Base-by-base conservation (phyloP, 2,113 vertebrate species). In the Nerophis ophidion region DNA sequence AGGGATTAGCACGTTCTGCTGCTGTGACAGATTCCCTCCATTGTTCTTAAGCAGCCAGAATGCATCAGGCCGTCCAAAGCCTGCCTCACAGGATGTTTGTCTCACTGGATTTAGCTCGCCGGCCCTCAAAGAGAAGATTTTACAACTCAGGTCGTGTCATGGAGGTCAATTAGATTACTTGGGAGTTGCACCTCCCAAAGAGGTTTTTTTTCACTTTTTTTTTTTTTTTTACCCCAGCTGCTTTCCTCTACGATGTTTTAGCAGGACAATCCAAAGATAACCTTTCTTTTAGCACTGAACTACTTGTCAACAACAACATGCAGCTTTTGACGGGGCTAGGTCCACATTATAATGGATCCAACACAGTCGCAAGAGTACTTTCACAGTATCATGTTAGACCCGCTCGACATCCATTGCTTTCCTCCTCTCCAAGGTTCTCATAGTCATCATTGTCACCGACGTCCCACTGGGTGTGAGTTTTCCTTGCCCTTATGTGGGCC, bases 1-100 rank as follows among this genome's bases (percentile, higher is more conserved):
- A 79, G 66, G 77, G 72, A 84, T 87, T 83, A 86, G 11, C 42
- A 66, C 44, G 58, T 84, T 88, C 66, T 84, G 81, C 85, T 80
- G 76, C 63, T 68, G 63, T 50, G 63, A 71, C 81, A 84, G 75
- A 81, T 81, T 83, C 61, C 48, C 68, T 46, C 71, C 70, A 63
- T 80, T 80, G 71, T 84, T 75, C 78, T 80, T 64, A 67, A 74
- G 67, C 72, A 65, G 65, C 68, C 68, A 73, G 76, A 81, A 76
- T 45, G 56, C 55, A 70, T 73, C 72, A 63, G 77, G 71, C 71
- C 64, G 74, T 72, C 61, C 62, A 54, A n/a, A 52, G 40, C 45
- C 76, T 44, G 10, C 40, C 40, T 44, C 40, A 4, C 40, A 12
- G 52, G 70, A 65, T 63, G 77, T 65, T 67, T 60, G 69, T 75